Percentiles rank a stretch among this genome's conserved stretches.
phyloP scores from a whole-genome alignment of 2,797 vertebrate species.

The Potorous gilbertii region DNA sequence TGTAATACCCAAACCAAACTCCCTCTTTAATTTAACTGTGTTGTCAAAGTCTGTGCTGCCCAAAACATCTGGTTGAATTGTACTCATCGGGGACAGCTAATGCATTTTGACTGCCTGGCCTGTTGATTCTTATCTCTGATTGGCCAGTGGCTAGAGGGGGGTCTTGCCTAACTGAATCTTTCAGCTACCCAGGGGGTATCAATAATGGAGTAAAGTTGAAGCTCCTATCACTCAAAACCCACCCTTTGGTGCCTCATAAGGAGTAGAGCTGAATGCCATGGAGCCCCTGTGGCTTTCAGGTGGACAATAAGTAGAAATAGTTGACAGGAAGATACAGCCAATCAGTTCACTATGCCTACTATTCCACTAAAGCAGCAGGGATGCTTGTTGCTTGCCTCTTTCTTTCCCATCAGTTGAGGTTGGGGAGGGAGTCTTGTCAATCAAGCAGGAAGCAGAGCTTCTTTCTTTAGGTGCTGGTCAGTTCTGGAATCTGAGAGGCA shows the following conservation, averaged over 20 bases:
- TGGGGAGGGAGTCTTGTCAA: neutral
- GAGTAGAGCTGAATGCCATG: slow-evolving; percentile 2
- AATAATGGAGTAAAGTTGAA: slow-evolving; percentile 9
- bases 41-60: neutral
- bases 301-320: slow-evolving; percentile 19
- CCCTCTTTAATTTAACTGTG: neutral
- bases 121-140: neutral
- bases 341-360: neutral
- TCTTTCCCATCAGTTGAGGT: neutral
- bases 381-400: neutral
- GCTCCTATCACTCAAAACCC: neutral
- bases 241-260: neutral
- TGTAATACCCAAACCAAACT: neutral
- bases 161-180: neutral
- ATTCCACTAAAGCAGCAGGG: neutral
- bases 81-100: neutral
- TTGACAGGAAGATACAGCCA: slow-evolving; percentile 11
- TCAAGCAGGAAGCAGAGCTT: neutral
- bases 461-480: neutral
- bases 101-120: neutral
- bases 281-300: slow-evolving; percentile 15
- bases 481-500: neutral
- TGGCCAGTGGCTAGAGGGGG: neutral
- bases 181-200: neutral
- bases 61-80: neutral